Evolutionary conservation across 53 echinoderm and acorn worm genomes (phyloP).

Genomic region (Holothuria scabra): DNA sequence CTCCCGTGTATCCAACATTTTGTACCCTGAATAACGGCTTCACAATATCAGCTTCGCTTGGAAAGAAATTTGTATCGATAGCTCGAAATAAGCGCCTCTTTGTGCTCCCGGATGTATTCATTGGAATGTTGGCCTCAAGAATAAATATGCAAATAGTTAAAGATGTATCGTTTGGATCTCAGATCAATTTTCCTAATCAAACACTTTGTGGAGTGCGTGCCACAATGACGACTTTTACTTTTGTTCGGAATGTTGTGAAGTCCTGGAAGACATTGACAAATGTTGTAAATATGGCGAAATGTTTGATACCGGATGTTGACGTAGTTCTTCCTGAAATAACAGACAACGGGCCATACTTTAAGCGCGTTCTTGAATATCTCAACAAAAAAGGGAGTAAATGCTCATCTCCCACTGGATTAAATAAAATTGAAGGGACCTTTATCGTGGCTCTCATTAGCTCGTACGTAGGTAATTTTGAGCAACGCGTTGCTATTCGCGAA

Average conservation of each 20-base stretch:
- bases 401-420: neutral
- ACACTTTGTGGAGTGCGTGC: neutral
- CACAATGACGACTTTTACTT: neutral
- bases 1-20: neutral
- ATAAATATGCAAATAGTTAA: neutral
- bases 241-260: neutral
- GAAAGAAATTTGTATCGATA: neutral
- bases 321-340: neutral
- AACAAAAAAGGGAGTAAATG: neutral
- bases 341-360: neutral
- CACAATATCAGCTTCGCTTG: neutral
- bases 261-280: neutral
- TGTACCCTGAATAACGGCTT: slow-evolving; percentile 17
- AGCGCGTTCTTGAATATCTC: neutral
- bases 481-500: neutral
- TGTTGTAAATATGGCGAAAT: neutral
- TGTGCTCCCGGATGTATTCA: slow-evolving; percentile 1
- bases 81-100: slow-evolving; percentile 14
- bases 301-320: neutral
- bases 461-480: neutral
- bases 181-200: neutral
- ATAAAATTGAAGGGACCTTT: neutral
- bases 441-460: neutral
- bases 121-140: slow-evolving; percentile 1
- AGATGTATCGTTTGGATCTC: slow-evolving; percentile 11